Base-by-base conservation (phyloP, 2,113 vertebrate species). In the Pollachius pollachius region DNA sequence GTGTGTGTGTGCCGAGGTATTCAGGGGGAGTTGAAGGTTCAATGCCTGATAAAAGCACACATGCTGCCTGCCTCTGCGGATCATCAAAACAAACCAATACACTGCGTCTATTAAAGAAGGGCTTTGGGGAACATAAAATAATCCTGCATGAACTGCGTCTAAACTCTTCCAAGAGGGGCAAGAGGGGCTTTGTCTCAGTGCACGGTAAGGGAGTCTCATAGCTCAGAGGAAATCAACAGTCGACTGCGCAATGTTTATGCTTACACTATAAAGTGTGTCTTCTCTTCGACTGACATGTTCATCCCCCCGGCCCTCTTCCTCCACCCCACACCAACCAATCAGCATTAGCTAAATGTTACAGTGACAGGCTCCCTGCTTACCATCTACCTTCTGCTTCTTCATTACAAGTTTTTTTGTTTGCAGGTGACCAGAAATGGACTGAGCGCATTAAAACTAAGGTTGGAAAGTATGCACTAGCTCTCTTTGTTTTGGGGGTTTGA, bases 311-410 rank as follows among this genome's bases (percentile, higher is more conserved):
- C 67, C 54, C 70, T 73, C 79, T 80, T 77, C 57, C 59, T 48
- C 25, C 18, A 85, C 41, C 41, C 8, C 41, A 23, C 41, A 48
- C 41, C 41, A 30, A 48, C 41, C 41, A 84, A 88, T 87, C 84
- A 84, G 75, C 78, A 79, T 86, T 81, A 74, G 86, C 70, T 82
- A 79, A 85, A 85, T 78, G 78, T 75, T 30, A 59, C 72, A 59
- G 68, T 67, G 85, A 72, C 69, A 65, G 72, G 74, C 78, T 66
- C 34, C 25, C 27, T 17, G 52, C n/a, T 16, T 16, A 57, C 17
- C 16, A 57, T 52, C 48, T 48, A 54, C 57, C 30, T 5, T 48
- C 65, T 67, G 21, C 64, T 78, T 75, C 67, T 83, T 70, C 81
- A 84, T 81, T 8, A 80, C 25, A 74, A 70, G 70, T 85, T 81